phyloP scores from a whole-genome alignment of 2,888 invertebrate genomes.

The Chloromyia formosa region DNA sequence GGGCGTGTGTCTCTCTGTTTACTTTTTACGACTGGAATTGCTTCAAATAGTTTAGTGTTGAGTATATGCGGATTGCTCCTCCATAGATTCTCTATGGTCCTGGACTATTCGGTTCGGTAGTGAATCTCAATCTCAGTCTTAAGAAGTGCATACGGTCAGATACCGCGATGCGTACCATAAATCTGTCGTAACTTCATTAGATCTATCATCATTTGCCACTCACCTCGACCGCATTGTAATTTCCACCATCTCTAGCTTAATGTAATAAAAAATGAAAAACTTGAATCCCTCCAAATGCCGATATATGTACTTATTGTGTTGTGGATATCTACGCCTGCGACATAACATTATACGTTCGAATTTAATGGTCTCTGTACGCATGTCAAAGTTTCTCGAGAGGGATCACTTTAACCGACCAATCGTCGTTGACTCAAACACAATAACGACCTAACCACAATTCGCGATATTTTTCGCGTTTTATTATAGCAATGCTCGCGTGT shows the following conservation, averaged over 20 bases:
- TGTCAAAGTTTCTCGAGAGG: slow-evolving; percentile 23
- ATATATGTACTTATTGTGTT: no score
- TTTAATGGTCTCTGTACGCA: slow-evolving; percentile 45
- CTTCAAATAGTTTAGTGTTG: no score
- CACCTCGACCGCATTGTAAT: no score
- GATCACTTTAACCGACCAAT: slow-evolving; percentile 21
- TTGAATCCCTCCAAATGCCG: no score
- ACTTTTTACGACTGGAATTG: no score
- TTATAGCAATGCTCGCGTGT: slow-evolving; percentile 31
- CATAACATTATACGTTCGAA: neutral
- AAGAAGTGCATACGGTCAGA: neutral
- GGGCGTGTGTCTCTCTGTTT: no score
- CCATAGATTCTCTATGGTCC: no score
- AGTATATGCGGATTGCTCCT: no score
- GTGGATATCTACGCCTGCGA: no score
- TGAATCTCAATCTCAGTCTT: neutral
- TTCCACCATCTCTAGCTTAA: no score
- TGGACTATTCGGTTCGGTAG: no score
- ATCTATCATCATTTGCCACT: neutral
- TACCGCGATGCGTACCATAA: slow-evolving; percentile 27
- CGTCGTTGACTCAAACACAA: slow-evolving; percentile 24
- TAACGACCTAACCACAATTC: slow-evolving; percentile 47
- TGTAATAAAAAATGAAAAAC: no score
- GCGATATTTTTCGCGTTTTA: slow-evolving; percentile 50
- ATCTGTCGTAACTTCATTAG: slow-evolving; percentile 43